These are phyloP conservation scores for Apis laboriosa DNA, from an alignment of 1,140 invertebrate species.

Conservation along the genomic window DNA sequence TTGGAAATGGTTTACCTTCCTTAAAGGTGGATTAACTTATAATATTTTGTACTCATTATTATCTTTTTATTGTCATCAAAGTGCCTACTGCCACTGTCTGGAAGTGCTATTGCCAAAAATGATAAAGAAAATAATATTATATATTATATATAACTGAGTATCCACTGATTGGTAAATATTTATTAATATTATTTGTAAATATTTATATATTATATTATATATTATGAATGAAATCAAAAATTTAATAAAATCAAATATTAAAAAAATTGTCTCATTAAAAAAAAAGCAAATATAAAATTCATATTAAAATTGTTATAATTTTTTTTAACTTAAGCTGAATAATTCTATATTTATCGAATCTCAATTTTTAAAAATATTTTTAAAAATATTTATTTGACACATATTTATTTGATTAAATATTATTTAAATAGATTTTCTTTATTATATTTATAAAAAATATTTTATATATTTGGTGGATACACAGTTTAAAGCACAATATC, in stretches of 20 bases:
- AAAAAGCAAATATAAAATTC: background rate
- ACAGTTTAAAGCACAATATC: conserved; percentile 5
- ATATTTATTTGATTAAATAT: background rate
- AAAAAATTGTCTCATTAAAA: background rate
- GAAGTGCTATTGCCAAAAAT: conserved; percentile 61
- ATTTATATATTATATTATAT: background rate
- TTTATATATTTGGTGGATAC: conserved; percentile 33
- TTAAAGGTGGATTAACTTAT: conserved; percentile 76
- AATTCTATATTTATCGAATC: background rate
- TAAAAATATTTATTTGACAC: background rate
- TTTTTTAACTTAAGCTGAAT: background rate
- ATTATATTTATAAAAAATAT: conserved; percentile 1
- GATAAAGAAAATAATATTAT: conserved; percentile 19
- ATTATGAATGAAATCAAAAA: background rate
- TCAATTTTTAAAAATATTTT: background rate
- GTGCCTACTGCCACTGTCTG: conserved; percentile 75
- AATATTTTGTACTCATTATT: conserved; percentile 66
- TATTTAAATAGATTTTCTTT: background rate
- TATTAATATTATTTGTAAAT: conserved; percentile 1
- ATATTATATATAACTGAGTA: conserved; percentile 16
- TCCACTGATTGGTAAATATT: conserved; percentile 23
- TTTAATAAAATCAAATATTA: conserved; percentile 19
- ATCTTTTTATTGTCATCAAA: conserved; percentile 69
- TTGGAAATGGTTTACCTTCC: conserved; percentile 82
- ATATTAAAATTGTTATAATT: background rate